A percentile compares a stretch with the other conserved stretches of the same genome.
Evolutionary conservation across 2,888 invertebrate genomes (phyloP).

Genomic region (Acanthoscelides obtectus): DNA sequence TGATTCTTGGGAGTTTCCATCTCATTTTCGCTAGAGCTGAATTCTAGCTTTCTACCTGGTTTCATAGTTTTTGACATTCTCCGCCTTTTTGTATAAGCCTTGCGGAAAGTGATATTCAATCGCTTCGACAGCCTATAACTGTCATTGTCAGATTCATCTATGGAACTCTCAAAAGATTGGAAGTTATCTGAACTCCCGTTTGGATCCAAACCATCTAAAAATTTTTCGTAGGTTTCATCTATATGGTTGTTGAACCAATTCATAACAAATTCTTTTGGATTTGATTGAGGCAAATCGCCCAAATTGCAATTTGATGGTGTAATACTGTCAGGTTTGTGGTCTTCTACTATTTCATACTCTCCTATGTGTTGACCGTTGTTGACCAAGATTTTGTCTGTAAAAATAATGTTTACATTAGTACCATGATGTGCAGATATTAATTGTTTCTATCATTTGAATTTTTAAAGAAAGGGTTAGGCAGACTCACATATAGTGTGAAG

Average conservation of each 20-base stretch:
- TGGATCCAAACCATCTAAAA: slow-evolving; percentile 5
- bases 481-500: too few species aligned
- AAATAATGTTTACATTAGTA: not conserved
- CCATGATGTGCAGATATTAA: too few species aligned
- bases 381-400: slow-evolving; percentile 60
- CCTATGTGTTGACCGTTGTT: slow-evolving; percentile 57
- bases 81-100: slow-evolving; percentile 28
- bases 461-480: too few species aligned
- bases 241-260: slow-evolving; percentile 40
- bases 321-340: slow-evolving; percentile 29
- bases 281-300: slow-evolving; percentile 33
- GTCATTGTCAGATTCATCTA: slow-evolving; percentile 32
- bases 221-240: slow-evolving; percentile 13
- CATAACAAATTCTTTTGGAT: slow-evolving; percentile 38
- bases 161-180: slow-evolving; percentile 27
- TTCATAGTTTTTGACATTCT: slow-evolving; percentile 15
- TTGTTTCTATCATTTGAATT: too few species aligned
- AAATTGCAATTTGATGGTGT: slow-evolving; percentile 13
- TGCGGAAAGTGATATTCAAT: slow-evolving; percentile 29
- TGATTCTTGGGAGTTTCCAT: not conserved
- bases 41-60: not conserved
- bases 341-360: slow-evolving; percentile 52
- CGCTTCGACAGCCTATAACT: slow-evolving; percentile 17
- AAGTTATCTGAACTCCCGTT: slow-evolving; percentile 15
- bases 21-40: not conserved